Percentiles rank a stretch among this genome's conserved stretches.
Evolutionary conservation across 2,888 invertebrate species (phyloP).

Genomic region (Leptopilina syphax): DNA sequence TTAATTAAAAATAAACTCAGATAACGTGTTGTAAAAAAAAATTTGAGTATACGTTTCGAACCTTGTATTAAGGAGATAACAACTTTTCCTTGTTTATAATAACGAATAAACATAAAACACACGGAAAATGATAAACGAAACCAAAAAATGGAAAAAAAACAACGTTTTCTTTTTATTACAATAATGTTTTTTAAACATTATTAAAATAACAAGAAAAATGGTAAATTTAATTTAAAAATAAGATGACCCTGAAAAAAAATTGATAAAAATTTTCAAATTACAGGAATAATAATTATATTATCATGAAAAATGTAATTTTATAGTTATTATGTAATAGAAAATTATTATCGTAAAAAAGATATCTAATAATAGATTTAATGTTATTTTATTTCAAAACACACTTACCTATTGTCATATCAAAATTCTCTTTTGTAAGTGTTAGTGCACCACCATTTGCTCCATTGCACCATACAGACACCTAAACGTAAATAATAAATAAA

Average conservation of each 20-base stretch:
- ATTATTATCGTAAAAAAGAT: background rate
- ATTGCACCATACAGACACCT: constrained; percentile 79
- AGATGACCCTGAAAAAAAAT: too few species aligned
- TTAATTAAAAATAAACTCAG: background rate
- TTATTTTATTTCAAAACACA: constrained; percentile 39
- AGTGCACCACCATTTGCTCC: constrained; percentile 88
- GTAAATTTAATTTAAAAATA: background rate
- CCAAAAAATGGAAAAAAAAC: background rate
- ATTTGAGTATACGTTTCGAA: constrained; percentile 14
- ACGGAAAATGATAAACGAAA: constrained; percentile 15
- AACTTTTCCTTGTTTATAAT: constrained; percentile 3
- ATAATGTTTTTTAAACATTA: too few species aligned
- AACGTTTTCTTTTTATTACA: background rate
- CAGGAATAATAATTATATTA: too few species aligned
- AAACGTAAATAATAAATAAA: constrained; percentile 59
- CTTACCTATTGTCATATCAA: constrained; percentile 91
- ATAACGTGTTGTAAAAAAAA: constrained; percentile 12
- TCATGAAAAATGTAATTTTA: too few species aligned
- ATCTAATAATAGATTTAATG: background rate
- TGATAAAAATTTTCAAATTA: too few species aligned
- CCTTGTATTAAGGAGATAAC: constrained; percentile 3
- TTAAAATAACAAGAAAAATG: background rate
- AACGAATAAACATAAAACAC: constrained; percentile 32
- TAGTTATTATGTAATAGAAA: too few species aligned
- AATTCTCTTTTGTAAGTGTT: constrained; percentile 87